phyloP scores from a whole-genome alignment of 2,113 vertebrate species.

The Pica pica region DNA sequence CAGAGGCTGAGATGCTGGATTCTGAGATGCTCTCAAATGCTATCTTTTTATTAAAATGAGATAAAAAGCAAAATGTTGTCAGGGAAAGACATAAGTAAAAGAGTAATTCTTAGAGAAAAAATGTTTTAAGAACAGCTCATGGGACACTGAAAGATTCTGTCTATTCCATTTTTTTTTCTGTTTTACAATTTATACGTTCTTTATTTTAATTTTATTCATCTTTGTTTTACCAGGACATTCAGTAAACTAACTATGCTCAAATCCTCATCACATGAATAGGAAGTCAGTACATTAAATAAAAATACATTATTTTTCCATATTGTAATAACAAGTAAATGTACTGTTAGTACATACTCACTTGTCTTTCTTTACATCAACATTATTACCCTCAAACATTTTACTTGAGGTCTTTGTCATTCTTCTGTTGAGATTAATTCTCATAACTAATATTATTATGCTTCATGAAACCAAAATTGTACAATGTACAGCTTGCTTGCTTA shows the following conservation, averaged over 20 bases:
- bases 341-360: background rate
- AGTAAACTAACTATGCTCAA: background rate
- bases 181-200: background rate
- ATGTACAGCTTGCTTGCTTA: background rate
- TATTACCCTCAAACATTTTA: background rate
- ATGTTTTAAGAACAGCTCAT: background rate
- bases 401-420: background rate
- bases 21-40: background rate
- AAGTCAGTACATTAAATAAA: background rate
- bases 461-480: background rate
- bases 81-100: constrained; percentile 6
- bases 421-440: background rate
- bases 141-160: background rate
- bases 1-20: background rate
- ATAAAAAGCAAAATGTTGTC: constrained; percentile 45
- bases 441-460: background rate
- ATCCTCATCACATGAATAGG: background rate
- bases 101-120: background rate
- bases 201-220: constrained; percentile 13
- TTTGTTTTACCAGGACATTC: background rate
- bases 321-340: background rate
- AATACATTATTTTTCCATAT: background rate
- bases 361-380: background rate
- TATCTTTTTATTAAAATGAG: constrained; percentile 3
- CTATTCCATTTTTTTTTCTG: background rate